These are phyloP conservation scores for Acanthochromis polyacanthus DNA, from an alignment of 2,113 vertebrate species.

Conservation along the genomic window DNA sequence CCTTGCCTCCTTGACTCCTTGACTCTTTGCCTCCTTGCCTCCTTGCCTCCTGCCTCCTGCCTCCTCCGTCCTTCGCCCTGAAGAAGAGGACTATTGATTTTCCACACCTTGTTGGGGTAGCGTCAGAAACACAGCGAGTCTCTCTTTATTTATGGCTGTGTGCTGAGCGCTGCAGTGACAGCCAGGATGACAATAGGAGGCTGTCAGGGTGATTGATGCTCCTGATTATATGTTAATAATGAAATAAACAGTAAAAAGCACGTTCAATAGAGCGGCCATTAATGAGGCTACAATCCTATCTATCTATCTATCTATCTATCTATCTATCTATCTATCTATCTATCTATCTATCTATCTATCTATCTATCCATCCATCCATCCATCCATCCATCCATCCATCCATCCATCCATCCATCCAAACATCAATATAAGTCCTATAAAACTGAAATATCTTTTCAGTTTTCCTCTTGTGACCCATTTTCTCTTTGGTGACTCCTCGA, in stretches of 20 bases:
- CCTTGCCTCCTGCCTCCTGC: conserved; percentile 28
- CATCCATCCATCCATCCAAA: no score
- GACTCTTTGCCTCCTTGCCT: no score
- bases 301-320: conserved; percentile 37
- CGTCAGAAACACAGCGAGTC: conserved; percentile 46
- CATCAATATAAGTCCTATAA: no score
- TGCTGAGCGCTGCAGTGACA: conserved; percentile 55
- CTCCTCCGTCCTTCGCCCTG: conserved; percentile 60
- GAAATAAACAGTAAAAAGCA: conserved; percentile 81
- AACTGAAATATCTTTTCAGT: no score
- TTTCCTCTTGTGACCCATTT: no score
- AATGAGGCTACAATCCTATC: conserved; percentile 39
- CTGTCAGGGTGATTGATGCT: conserved; percentile 82
- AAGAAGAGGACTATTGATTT: conserved; percentile 72
- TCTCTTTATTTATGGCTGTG: conserved; percentile 44
- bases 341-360: background rate
- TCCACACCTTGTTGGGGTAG: conserved; percentile 67
- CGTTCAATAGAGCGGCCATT: conserved; percentile 63
- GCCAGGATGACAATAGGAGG: conserved; percentile 78
- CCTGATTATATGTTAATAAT: conserved; percentile 82
- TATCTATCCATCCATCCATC: conserved; percentile 36
- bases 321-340: conserved; percentile 24
- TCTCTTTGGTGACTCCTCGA: no score
- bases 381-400: conserved; percentile 2
- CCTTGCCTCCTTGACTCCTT: no score